Evolutionary conservation across 2,113 vertebrate species (phyloP), one percentile per base, ranked within the genome.

Genomic region (Tursiops truncatus): DNA sequence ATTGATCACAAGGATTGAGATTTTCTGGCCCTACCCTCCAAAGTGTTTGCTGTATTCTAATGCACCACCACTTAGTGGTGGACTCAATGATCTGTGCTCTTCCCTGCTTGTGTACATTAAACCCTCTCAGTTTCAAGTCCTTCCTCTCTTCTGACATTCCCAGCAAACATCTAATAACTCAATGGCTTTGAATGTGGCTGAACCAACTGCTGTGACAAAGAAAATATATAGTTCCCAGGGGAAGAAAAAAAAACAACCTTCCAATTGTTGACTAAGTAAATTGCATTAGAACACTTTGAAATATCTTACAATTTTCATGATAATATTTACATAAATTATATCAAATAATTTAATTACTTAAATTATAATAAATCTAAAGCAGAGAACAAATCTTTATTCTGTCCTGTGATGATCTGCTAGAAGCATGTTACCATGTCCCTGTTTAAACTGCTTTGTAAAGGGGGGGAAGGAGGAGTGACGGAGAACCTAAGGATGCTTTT

Each of bases 321-420:
- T 53, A 80, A 67, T 18, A 33, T 62, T 83, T 47, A 70, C 26
- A 11, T 79, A 79, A 70, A 50, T 91, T 58, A 65, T 63, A 91
- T 71, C 58, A 97, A 91, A 65, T 31, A 53, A 53, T 53, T 17
- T 53, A 53, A 2, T 83, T 47, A 70, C 26, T 14, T 79, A 79
- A 70, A 50, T 91, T 58, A 71, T 63, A 91, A 77, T 70, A 97
- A 91, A 65, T 31, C 53, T 63, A 91, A 77, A 88, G 38, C 31
- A 26, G 12, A 81, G 36, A 81, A 47, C n/a, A 92, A 26, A 83
- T 20, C 4, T 73, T 36, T 67, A 68, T 70, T 86, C 58, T 87
- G 33, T 76, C 47, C 56, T 83, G 44, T 65, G 38, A 84, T 88
- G 41, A 95, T 7, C 77, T 65, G n/a, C 21, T 33, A n/a, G 62